Evolutionary conservation across 2,113 vertebrate species (phyloP), one percentile per base, ranked within the genome.

Genomic region (Triplophysa siluroides): DNA sequence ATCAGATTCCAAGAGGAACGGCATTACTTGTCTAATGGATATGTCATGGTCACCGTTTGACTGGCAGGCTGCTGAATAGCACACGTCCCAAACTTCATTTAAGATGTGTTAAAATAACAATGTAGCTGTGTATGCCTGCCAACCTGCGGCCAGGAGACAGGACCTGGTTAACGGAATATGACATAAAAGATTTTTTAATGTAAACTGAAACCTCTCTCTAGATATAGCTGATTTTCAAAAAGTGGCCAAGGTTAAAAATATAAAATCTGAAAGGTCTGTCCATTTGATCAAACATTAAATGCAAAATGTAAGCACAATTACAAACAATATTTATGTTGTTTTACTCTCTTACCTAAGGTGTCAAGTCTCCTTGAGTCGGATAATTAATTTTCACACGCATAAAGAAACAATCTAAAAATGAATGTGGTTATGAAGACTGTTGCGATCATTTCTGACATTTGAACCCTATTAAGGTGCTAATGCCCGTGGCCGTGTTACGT

Each of bases 1-100:
- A 9, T 69, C 14, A 23, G 47, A 66, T 24, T 60, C 62, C 13
- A 58, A 83, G 71, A 82, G 67, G 75, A 81, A 47, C 63, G 50
- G 76, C 76, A 75, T 88, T 83, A 83, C 61, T 77, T 33, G 47
- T 77, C 62, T 77, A 86, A 89, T 83, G 85, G 83, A 87, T 82
- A 85, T 80, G 73, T 60, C 76, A 65, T n/a, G 41, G 64, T 43
- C 62, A 60, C 33, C 75, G 74, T 50, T 71, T 82, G 86, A 84
- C 80, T 67, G 84, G 82, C 78, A 83, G 19, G 43, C 58, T 68
- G 68, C 78, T 78, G 83, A 86, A 71, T 60, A 10, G 56, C 76
- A 83, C 74, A 24, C 52, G 58, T 88, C 85, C 82, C 84, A 81
- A 71, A 81, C 83, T 76, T 47, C 78, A 81, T 82, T 67, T 70